Evolutionary conservation across 2,797 vertebrate species (phyloP), one percentile per base, ranked within the genome.

Genomic region (Sebastiscus albofasciatus): DNA sequence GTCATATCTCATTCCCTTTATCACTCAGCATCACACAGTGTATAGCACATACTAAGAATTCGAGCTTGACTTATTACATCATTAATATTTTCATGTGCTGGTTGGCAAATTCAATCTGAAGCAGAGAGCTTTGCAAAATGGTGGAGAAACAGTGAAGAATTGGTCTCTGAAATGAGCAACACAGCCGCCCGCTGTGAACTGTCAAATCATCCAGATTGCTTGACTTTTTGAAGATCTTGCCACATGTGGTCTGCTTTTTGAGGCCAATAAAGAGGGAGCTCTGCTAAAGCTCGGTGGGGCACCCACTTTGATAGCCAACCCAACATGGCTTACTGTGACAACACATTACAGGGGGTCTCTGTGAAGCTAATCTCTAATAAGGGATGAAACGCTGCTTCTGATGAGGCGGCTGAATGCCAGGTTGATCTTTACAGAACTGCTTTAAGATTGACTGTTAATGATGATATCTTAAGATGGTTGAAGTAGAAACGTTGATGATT

Each of bases 341-440:
- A 90, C 81, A 62, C 90, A 46, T 93, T 78, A 90, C 88, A 92
- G 94, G 93, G 92, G 92, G 93, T 90, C 90, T 93, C 87, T 92
- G 90, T 88, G 93, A 95, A 91, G 90, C 78, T 96, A 93, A 95
- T 95, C 93, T 94, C 93, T 95, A 93, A 94, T 95, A 93, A 94
- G 89, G 90, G 82, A 91, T 90, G 89, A 94, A 94, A 88, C 71
- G 68, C 60, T 64, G 52, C 82, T 83, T 79, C 81, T 89, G 92
- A 94, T 77, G 88, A 90, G 74, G 83, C 74, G 46, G 79, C 71
- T 86, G 80, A 92, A 86, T 58, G 69, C 83, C 77, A 80, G 71
- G 85, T 88, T 93, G 91, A 92, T 90, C 92, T 90, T 87, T 85
- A 84, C 79, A 82, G 88, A 84, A 83, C 78, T 78, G 77, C 78